Evolutionary conservation across 2,888 invertebrate species (phyloP), one percentile per base, ranked within the genome.

Genomic region (Campoletis raptor): DNA sequence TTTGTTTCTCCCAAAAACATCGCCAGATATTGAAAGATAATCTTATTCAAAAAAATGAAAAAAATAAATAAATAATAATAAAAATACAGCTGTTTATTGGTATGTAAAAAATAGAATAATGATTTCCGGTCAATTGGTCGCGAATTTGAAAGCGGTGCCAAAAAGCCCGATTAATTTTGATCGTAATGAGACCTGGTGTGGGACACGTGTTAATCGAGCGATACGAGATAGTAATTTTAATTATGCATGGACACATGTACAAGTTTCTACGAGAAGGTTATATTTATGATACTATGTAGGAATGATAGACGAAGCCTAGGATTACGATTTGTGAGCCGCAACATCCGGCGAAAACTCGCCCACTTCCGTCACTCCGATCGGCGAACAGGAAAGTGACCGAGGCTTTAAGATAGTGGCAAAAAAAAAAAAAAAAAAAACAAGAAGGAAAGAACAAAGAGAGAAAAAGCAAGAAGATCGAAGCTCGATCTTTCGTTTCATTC

Each of bases 291-390:
- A 61, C 61, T 61, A 61, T 24, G 1, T 12, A 67, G 18, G 40
- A 52, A 42, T 70, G 61, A 80, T 80, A 76, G 52, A 18, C 18
- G 61, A 82, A 67, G 52, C 76, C 81, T 64, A 74, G 86, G 88
- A 90, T 90, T 90, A 90, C 86, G 74, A 90, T 89, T 90, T 85
- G 87, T 89, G 86, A 89, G 86, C 85, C 85, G 82, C 88, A 87
- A 90, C 89, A 84, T 90, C 90, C 90, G 89, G 89, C 85, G 86
- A 80, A 87, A 81, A 77, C 77, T 82, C 81, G 67, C 45, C 81
- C 82, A 81, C 85, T 86, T 85, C 88, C 86, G 83, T 76, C 81
- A 66, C 61, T 36, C 67, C 54, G 67, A 78, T 67, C 36, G 78
- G 24, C 66, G 37, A 78, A 67, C 64, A 57, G 64, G 66, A 66